Evolutionary conservation across 2,888 invertebrate species (phyloP), one percentile per base, ranked within the genome.

Genomic region (Stenoptilia bipunctidactyla): DNA sequence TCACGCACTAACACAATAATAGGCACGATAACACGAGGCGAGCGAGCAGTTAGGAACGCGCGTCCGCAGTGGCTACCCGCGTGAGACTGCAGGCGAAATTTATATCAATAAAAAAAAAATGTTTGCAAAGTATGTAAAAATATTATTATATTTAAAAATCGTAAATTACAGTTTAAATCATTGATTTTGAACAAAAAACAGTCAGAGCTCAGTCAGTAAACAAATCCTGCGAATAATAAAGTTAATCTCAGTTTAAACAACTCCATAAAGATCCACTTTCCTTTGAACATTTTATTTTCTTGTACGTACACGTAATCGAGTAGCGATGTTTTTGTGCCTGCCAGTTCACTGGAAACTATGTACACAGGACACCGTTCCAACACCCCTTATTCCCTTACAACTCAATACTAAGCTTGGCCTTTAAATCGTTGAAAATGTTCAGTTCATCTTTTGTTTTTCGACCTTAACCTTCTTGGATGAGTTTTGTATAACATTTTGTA

Each of bases 261-360:
- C 77, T 76, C 70, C 54, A 50, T 52, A 58, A 0, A 53, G 1
- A 45, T 50, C 51, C 45, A 52, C 53, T 56, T 58, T 59, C 60
- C 55, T 15, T 55, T 43, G 42, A 36, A 40, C 38, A 42, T 60
- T 55, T 51, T 55, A 53, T 52, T 51, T 58, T 68, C 73, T 70
- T 62, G 56, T 60, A 67, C 57, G 55, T 46, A 51, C 52, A 58
- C 66, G 74, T 72, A 73, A 68, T 65, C 64, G 69, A 66, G 77
- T 72, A 67, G 72, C 73, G 57, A 57, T 66, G 71, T 62, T 63
- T 51, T 44, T 44, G 45, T 47, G 49, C 44, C 43, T 46, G 51
- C 50, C 49, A 42, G 51, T 8, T 48, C 52, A 48, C 48, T 51
- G 48, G 52, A 51, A 55, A 53, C 55, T 47, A 54, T 53, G 30